Evolutionary conservation across 2,797 vertebrate species (phyloP).

Genomic region (Selene dorsalis): DNA sequence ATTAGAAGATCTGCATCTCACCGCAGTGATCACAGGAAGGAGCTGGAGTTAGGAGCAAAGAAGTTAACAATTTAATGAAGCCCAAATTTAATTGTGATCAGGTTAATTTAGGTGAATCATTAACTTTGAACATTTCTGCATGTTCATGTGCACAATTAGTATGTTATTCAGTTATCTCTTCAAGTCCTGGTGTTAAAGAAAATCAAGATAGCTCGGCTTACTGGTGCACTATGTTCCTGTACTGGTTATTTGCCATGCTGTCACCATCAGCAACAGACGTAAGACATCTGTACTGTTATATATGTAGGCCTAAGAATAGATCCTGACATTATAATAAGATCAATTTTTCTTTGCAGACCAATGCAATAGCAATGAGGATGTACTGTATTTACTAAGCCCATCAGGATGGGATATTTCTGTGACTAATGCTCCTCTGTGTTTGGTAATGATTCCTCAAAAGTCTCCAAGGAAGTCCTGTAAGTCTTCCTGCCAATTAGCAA

Average conservation of each 20-base stretch:
- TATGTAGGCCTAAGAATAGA: background rate
- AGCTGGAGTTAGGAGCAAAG: background rate
- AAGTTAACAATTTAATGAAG: background rate
- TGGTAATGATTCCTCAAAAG: background rate
- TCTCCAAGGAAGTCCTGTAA: background rate
- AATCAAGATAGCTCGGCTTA: background rate
- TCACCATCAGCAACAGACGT: slow-evolving; percentile 16
- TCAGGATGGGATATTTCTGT: background rate
- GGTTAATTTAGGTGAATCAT: background rate
- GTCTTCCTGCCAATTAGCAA: background rate
- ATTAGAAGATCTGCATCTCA: slow-evolving; percentile 6
- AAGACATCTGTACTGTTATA: background rate
- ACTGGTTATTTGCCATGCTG: slow-evolving; percentile 65
- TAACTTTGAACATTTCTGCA: background rate
- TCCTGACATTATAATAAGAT: background rate
- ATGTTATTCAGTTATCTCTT: background rate
- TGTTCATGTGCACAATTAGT: slow-evolving; percentile 3
- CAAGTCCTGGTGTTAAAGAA: background rate
- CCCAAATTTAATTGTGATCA: background rate
- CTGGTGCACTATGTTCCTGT: background rate
- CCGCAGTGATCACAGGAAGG: background rate
- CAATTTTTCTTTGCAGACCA: background rate
- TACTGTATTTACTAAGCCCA: background rate
- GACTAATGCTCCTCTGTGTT: background rate
- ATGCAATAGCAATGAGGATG: slow-evolving; percentile 7